Base-by-base conservation (phyloP, 2,888 invertebrate species). In the Eristalis pertinax region DNA sequence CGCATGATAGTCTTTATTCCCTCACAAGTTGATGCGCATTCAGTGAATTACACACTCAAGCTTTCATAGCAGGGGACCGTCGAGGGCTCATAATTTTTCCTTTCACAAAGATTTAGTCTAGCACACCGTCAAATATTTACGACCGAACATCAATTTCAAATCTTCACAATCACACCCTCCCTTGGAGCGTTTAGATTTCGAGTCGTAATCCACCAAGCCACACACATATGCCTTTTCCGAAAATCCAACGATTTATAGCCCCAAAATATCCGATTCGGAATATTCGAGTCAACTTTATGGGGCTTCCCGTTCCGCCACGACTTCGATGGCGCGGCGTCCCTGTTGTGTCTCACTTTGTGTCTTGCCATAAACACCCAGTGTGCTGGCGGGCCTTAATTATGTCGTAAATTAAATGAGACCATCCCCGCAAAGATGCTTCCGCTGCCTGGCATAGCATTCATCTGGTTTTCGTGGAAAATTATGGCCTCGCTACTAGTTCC, bases 371-470 rank as follows among this genome's bases (percentile, higher is more conserved):
- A 60, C 60, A 60, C 60, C 26, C 26, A 60, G 60, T 11, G 26
- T 29, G 60, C 50, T 50, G 50, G 19, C 19, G 26, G 26, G 35
- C 65, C 65, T 65, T 65, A 65, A 65, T 65, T 65, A 32, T 22
- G 65, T 65, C 38, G 65, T 65, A 65, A 65, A 65, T 38, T 65
- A 65, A 22, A 38, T 65, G 65, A 65, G 32, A 38, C 26, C 32
- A 10, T 64, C 29, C 64, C 38, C 38, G 35, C 35, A 32, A 35
- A 32, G 29, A 63, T 50, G 50, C 8, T 8, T 60, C 13, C 60
- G 26, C 60, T 29, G 13, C 13, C 26, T 60, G 60, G 19, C 50
- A 19, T 4, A 19, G 19, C 50, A n/a, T 50, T 50, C 19, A 60
- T 38, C 19, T 65, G n/a, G 65, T 65, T 65, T 32, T 26, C 60